Evolutionary conservation across 2,113 vertebrate species (phyloP).

Genomic region (Ceyx cyanopectus): DNA sequence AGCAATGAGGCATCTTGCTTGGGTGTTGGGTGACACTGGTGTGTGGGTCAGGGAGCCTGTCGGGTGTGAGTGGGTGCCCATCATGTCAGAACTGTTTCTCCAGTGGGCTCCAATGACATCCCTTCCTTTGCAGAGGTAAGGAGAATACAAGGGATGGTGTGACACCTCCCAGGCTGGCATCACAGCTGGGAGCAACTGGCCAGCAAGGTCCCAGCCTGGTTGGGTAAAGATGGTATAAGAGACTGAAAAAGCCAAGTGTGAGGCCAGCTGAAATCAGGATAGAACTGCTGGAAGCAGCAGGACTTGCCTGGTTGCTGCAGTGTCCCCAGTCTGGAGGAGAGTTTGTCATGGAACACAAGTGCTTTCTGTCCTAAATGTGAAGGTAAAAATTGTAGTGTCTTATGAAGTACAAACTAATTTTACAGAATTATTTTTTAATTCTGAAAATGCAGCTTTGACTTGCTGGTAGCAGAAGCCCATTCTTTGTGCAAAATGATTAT

Average conservation of each 20-base stretch:
- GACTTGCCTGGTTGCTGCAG: fast-evolving
- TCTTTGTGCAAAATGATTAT: not conserved
- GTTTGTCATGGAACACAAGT: not conserved
- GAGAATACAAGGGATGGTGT: not conserved
- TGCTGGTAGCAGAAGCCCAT: not conserved
- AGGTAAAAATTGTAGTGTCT: not conserved
- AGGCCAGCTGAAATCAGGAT: fast-evolving
- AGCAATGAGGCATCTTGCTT: fast-evolving
- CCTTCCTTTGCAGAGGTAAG: not conserved
- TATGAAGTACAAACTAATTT: not conserved
- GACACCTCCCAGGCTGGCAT: not conserved
- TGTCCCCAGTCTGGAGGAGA: not conserved
- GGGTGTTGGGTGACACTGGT: fast-evolving
- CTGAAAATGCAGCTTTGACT: not conserved
- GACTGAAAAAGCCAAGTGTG: not conserved
- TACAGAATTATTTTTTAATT: not conserved
- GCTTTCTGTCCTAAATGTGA: not conserved
- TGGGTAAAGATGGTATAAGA: fast-evolving
- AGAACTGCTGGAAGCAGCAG: too few relatives aligned
- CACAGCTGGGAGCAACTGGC: fast-evolving
- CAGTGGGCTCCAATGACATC: not conserved
- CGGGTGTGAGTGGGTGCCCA: fast-evolving
- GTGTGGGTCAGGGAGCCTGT: fast-evolving
- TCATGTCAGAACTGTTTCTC: fast-evolving
- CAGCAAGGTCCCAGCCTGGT: not conserved